phyloP scores from a whole-genome alignment of 2,888 invertebrate genomes.

The Hyles lineata region DNA sequence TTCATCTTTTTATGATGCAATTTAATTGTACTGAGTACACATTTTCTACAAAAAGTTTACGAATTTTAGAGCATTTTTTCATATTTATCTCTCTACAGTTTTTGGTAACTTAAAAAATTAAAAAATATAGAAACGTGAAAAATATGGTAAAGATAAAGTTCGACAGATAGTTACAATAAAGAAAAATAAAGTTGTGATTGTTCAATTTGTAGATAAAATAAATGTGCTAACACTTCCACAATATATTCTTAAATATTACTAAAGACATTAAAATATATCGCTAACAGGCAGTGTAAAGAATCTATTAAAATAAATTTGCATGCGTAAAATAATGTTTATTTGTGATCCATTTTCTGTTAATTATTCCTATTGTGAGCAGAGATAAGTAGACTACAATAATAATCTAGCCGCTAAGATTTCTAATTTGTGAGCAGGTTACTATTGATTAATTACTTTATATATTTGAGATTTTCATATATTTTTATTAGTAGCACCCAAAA shows the following conservation, averaged over 20 bases:
- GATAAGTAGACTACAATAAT: conserved; percentile 1
- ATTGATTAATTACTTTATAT: neutral
- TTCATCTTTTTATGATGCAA: neutral
- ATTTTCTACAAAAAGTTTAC: neutral
- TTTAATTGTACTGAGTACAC: conserved; percentile 13
- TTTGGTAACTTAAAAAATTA: conserved; percentile 3
- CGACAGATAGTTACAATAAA: neutral
- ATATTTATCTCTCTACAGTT: neutral
- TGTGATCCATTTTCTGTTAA: conserved; percentile 28
- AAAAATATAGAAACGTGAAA: neutral
- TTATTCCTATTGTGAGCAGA: conserved; percentile 31
- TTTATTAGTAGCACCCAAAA: conserved; percentile 28
- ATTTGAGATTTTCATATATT: conserved; percentile 24
- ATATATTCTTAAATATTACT: conserved; percentile 3
- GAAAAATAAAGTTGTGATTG: neutral
- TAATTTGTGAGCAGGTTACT: conserved; percentile 25
- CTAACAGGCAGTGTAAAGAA: conserved; percentile 37
- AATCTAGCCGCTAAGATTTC: conserved; percentile 1
- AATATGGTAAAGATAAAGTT: neutral
- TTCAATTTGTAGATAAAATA: neutral
- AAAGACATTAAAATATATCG: conserved; percentile 19
- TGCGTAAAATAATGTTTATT: conserved; percentile 33
- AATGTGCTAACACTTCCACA: neutral
- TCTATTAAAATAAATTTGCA: conserved; percentile 15
- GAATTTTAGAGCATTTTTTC: neutral